Conservation (phyloP, 2,888 invertebrate species). For the Notodonta dromedarius region DNA sequence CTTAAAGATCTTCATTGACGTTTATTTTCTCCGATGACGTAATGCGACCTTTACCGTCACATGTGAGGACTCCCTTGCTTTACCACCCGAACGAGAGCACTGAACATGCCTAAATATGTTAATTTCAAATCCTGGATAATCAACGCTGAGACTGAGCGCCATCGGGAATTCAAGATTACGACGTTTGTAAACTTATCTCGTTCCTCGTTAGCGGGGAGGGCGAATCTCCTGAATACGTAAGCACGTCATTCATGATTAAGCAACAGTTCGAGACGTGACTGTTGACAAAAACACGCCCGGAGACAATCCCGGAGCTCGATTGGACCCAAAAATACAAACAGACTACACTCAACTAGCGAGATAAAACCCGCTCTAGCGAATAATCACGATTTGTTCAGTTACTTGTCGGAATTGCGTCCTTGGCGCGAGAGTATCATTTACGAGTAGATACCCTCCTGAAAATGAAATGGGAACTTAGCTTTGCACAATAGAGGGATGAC, state of each 20-base stretch:
- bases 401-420: constrained; percentile 22
- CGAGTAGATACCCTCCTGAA: neutral
- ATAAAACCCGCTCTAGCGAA: constrained; percentile 29
- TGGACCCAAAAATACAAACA: constrained; percentile 44
- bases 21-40: too few species aligned
- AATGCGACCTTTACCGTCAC: too few species aligned
- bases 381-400: constrained; percentile 22
- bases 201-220: constrained; percentile 76
- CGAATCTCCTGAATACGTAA: constrained; percentile 78
- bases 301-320: constrained; percentile 52
- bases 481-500: neutral
- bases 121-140: constrained; percentile 78
- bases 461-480: neutral
- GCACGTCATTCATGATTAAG: constrained; percentile 79
- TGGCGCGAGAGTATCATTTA: constrained; percentile 4
- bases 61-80: constrained; percentile 5
- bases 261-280: constrained; percentile 70
- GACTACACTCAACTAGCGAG: constrained; percentile 34
- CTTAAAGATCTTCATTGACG: too few species aligned
- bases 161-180: constrained; percentile 75
- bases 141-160: constrained; percentile 70
- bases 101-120: constrained; percentile 59
- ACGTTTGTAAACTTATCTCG: constrained; percentile 81
- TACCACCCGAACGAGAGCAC: constrained; percentile 17
- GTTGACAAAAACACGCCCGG: constrained; percentile 67